These are phyloP conservation scores for Scleropages formosus DNA, from an alignment of 2,797 vertebrate species.

Conservation along the genomic window DNA sequence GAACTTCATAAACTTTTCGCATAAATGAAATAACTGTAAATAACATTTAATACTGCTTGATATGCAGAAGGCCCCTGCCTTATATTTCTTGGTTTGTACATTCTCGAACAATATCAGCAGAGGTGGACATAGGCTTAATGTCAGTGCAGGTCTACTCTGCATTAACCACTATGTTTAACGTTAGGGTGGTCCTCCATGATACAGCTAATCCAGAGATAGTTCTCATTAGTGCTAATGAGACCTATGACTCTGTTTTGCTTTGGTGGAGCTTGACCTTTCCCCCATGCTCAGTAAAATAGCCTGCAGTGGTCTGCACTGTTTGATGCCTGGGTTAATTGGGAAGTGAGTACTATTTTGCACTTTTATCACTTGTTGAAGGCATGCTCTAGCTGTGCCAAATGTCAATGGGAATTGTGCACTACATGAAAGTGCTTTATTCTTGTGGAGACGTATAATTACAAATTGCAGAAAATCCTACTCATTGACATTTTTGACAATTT, in stretches of 20 bases:
- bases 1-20: neutral
- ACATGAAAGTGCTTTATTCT: conserved; percentile 4
- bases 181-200: conserved; percentile 15
- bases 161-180: conserved; percentile 18
- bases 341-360: conserved; percentile 6
- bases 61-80: too few species aligned
- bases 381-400: neutral
- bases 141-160: conserved; percentile 21
- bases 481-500: conserved; percentile 4
- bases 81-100: neutral
- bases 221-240: conserved; percentile 27
- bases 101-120: neutral
- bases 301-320: neutral
- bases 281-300: conserved; percentile 15
- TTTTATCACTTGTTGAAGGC: neutral
- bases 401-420: conserved; percentile 1
- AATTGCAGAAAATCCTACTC: neutral
- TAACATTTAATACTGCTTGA: too few species aligned
- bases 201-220: neutral
- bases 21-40: too few species aligned
- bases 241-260: neutral
- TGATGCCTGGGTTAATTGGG: conserved; percentile 23
- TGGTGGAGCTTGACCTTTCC: conserved; percentile 21
- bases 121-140: neutral
- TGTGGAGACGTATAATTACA: neutral